phyloP scores from a whole-genome alignment of 2,113 vertebrate genomes.

The Megaceryle torquata region DNA sequence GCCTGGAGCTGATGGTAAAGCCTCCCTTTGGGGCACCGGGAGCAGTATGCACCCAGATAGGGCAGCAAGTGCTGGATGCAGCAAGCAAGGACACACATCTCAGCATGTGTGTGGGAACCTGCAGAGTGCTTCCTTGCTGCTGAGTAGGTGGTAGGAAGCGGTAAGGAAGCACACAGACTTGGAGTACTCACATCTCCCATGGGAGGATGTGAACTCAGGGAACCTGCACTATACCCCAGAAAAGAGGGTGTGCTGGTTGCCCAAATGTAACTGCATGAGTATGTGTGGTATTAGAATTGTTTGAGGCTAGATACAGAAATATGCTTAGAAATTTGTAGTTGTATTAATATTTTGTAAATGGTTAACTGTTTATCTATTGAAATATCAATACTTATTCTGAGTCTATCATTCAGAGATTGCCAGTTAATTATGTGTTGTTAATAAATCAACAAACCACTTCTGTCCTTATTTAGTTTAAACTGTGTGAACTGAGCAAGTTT shows the following conservation, averaged over 20 bases:
- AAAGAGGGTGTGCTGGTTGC: not conserved
- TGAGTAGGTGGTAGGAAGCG: not conserved
- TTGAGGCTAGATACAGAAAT: not conserved
- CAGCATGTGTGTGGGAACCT: rapidly evolving
- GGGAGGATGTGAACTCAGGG: not conserved
- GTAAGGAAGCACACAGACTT: not conserved
- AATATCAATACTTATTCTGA: not conserved
- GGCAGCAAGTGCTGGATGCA: rapidly evolving
- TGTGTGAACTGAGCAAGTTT: not conserved
- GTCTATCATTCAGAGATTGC: not conserved
- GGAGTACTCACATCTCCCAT: not conserved
- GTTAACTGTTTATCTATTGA: not conserved
- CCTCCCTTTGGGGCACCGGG: not conserved
- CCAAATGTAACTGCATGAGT: not conserved
- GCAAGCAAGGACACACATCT: not conserved
- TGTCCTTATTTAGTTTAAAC: not conserved
- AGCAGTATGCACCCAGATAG: not conserved
- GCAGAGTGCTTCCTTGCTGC: not conserved
- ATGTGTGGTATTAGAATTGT: not conserved
- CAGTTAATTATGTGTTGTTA: not conserved
- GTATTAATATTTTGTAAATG: not conserved
- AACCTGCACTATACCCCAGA: not conserved
- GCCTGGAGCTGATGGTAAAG: not conserved
- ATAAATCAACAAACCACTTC: not conserved
- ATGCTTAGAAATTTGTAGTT: not conserved